Base-by-base conservation (phyloP, 2,113 vertebrate species). In the Theristicus caerulescens region DNA sequence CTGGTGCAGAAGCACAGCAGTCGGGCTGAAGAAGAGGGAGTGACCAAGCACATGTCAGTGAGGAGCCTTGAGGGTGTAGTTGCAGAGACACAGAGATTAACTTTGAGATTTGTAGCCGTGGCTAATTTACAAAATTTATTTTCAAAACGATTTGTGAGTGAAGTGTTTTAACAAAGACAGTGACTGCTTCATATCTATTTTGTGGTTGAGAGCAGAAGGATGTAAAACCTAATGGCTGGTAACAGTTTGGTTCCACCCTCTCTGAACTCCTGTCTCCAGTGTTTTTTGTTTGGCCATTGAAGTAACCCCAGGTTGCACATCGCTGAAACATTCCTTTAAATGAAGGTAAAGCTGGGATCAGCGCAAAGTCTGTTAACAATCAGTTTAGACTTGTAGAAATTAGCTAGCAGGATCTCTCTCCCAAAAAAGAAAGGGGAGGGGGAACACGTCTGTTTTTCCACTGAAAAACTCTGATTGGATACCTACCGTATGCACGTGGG, bases 371-470 rank as follows among this genome's bases (percentile, higher is more conserved):
- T 82, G 52, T 40, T 94, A 96, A 83, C 51, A 84, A 88, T 85
- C 66, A 85, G 14, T 79, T 95, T 51, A 91, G 70, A 54, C 78
- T 94, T 91, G 36, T 25, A 93, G 86, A 94, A 97, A 82, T 87
- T 72, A 89, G 62, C 42, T 88, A 44, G 61, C 73, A 47, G 13
- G 49, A n/a, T 83, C n/a, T 67, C 55, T 79, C n/a, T 77, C 52
- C 36, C 62, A 47, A 72, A 82, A 70, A 52, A 86, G 38, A 62
- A 83, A 29, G 5, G 55, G 40, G n/a, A 31, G 19, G 40, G 40
- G 19, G 14, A 55, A 69, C 4, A 15, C 2, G 7, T 65, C 57
- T 88, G 25, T 11, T 94, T 93, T 90, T 88, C 36, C 25, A 70
- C 46, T 61, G 70, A 67, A 79, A 78, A 57, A 10, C 26, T 47